Base-by-base conservation (phyloP, 2,113 vertebrate species). In the Pleuronectes platessa region DNA sequence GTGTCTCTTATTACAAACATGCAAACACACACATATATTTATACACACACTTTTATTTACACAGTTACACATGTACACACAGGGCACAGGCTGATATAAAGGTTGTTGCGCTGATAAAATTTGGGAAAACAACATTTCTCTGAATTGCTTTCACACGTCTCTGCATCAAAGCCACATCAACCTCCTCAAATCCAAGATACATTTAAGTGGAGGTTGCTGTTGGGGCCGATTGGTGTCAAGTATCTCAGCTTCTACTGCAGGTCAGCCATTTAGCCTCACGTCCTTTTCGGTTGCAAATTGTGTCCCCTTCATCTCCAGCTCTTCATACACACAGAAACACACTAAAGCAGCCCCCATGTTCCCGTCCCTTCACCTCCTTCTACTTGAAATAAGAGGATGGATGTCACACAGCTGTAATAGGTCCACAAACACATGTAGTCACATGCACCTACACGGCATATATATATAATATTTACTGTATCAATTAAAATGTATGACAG, bases 1-100 rank as follows among this genome's bases (percentile, higher is more conserved):
- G 83, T 93, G 89, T 92, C 92, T 84, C 84, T 78, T 76, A 59
- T 82, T 87, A 86, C 86, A 88, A 71, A 78, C 56, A 65, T n/a
- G 17, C 55, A 84, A 51, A 79, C 21, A 78, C 62, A 54, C 73
- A 88, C 72, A 74, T 42, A 42, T 42, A 70, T 5, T 5, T 14
- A 56, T 24, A 55, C 47, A 64, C 27, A 6, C 68, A 76, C 40
- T 53, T 59, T 67, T 37, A 9, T 74, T 76, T 65, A 83, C 56
- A 59, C 56, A 80, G 31, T 54, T 62, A 71, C 61, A 47, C 24
- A 59, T 59, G 17, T 59, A 73, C 56, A 75, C n/a, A 49, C 40
- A 63, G 47, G 65, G 56, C 55, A 54, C n/a, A 72, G 37, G 49
- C 45, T 35, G 8, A 55, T 26, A 58, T 18, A 51, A 15, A 69